Evolutionary conservation across 2,113 vertebrate genomes (phyloP), one percentile per base, ranked within the genome.

Genomic region (Marmota flaviventris): DNA sequence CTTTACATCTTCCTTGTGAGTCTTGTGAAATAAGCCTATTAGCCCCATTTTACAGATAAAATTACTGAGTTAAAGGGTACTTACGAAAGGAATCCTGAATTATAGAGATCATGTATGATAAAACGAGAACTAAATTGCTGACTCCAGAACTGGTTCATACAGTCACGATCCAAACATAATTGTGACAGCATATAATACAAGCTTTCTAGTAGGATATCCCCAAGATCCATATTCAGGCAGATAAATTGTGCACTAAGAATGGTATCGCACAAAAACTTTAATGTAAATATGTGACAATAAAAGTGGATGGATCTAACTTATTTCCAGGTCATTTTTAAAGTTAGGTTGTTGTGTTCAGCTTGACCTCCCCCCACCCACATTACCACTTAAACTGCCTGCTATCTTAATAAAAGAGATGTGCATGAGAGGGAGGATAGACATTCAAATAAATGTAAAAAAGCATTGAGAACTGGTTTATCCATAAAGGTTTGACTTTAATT

Each of bases 21-120:
- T 63, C 42, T 65, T 58, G 29, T 73, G 58, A 88, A 70, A 14
- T 70, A 65, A 88, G 11, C 25, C 48, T 91, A 34, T 79, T 92
- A 63, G 70, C 77, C 72, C 48, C 56, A 65, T 93, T 96, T 90
- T 94, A 93, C 63, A 84, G 76, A 78, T 86, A 83, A 69, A 34
- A 34, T 75, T 63, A 63, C 61, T 89, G 51, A 95, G 81, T 65
- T 45, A 45, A 17, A 61, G 8, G 42, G 16, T 56, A 17, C 75
- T 93, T 93, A 85, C 65, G 45, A 42, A 42, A 14, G 53, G 45
- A 82, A 51, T 42, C 42, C 32, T 48, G 29, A 85, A n/a, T 89
- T 86, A 53, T 4, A 93, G 61, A 67, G 63, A 67, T 67, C 32
- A 25, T 48, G 63, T 48, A 16, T 45, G 67, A 61, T 65, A n/a